Evolutionary conservation across 2,888 invertebrate genomes (phyloP).

Genomic region (Phortica okadai): DNA sequence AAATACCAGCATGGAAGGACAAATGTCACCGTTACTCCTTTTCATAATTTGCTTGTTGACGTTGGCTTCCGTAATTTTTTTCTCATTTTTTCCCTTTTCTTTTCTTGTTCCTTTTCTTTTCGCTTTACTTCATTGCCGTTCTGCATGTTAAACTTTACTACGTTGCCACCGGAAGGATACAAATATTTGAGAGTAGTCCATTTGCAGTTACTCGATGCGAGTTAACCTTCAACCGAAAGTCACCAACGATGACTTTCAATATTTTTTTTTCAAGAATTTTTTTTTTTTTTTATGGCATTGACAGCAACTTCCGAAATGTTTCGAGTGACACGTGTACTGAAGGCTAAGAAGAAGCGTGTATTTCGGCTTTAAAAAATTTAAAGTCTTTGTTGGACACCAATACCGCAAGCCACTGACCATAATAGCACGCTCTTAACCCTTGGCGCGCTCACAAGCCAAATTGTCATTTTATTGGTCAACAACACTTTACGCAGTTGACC

Average conservation of each 20-base stretch:
- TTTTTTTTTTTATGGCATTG: slow-evolving; percentile 54
- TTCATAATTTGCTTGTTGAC: slow-evolving; percentile 67
- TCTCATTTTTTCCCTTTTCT: slow-evolving; percentile 10
- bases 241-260: slow-evolving; percentile 61
- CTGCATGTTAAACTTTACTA: slow-evolving; percentile 41
- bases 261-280: not conserved
- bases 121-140: slow-evolving; percentile 37
- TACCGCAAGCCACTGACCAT: too few species aligned
- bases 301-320: slow-evolving; percentile 55
- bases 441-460: slow-evolving; percentile 38
- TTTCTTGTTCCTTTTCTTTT: not conserved
- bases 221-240: slow-evolving; percentile 16
- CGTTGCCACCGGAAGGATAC: slow-evolving; percentile 60
- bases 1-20: slow-evolving; percentile 28
- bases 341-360: too few species aligned
- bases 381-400: too few species aligned
- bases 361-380: too few species aligned
- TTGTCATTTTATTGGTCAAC: slow-evolving; percentile 50
- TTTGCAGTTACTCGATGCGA: not conserved
- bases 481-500: slow-evolving; percentile 2
- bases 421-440: too few species aligned
- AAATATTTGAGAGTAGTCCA: slow-evolving; percentile 55
- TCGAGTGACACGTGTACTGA: too few species aligned
- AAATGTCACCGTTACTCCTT: slow-evolving; percentile 36
- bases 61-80: slow-evolving; percentile 29